phyloP scores from a whole-genome alignment of 2,888 invertebrate species.

The Eurois occulta region DNA sequence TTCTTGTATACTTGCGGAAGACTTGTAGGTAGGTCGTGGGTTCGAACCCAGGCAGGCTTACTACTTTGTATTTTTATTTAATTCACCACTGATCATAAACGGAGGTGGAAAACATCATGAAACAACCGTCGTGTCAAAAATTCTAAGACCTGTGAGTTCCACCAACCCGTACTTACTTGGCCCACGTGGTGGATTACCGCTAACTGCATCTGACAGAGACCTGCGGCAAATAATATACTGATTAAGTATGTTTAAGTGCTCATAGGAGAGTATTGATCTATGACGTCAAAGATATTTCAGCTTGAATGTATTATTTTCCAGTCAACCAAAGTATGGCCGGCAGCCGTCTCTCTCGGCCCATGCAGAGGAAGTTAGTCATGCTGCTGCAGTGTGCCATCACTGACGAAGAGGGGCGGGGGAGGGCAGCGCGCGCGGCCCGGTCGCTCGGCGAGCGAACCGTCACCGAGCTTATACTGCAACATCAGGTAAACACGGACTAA shows the following conservation, averaged over 20 bases:
- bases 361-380: slow-evolving; percentile 98
- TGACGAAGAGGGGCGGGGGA: slow-evolving; percentile 96
- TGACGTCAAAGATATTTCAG: not conserved
- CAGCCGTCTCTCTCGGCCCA: slow-evolving; percentile 93
- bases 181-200: not conserved
- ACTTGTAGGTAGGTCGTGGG: too few relatives aligned
- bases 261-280: not conserved
- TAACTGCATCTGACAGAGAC: not conserved
- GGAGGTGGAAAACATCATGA: not conserved
- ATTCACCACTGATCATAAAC: not conserved
- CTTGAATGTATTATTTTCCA: slow-evolving; percentile 47
- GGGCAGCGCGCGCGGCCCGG: slow-evolving; percentile 95
- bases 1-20: not conserved
- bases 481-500: slow-evolving; percentile 89
- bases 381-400: slow-evolving; percentile 97
- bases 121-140: not conserved
- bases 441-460: slow-evolving; percentile 98
- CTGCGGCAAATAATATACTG: not conserved
- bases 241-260: not conserved
- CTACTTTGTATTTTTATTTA: too few relatives aligned
- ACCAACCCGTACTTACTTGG: not conserved
- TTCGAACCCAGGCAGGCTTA: too few relatives aligned
- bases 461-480: slow-evolving; percentile 97
- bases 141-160: not conserved
- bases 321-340: slow-evolving; percentile 77